Percentiles rank a stretch among this genome's conserved stretches.
These are phyloP conservation scores for Teleiodes luculella DNA, from an alignment of 2,888 invertebrate species.

Conservation along the genomic window DNA sequence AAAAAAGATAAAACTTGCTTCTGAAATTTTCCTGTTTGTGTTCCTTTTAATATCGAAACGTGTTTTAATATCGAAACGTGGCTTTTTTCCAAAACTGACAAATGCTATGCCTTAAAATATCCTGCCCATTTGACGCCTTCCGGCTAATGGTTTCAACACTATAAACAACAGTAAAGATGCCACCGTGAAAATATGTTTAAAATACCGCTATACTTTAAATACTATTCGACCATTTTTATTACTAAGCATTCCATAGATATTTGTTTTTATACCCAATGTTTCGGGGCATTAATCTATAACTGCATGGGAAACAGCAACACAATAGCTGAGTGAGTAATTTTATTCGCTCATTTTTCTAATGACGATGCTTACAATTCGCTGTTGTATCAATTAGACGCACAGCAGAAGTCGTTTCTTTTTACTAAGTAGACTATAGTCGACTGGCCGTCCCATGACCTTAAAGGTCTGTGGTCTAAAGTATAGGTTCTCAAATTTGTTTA, in stretches of 20 bases:
- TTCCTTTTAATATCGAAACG: too few relatives aligned
- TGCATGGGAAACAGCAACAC: constrained; percentile 27
- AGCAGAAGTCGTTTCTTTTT: constrained; percentile 43
- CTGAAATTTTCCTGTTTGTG: too few relatives aligned
- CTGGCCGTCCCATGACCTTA: constrained; percentile 40
- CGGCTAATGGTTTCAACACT: too few relatives aligned
- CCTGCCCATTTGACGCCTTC: too few relatives aligned
- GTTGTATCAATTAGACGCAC: constrained; percentile 52
- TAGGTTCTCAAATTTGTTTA: too few relatives aligned
- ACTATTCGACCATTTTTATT: background rate
- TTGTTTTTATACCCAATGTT: constrained; percentile 6
- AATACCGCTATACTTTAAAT: background rate
- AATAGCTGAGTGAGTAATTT: constrained; percentile 54
- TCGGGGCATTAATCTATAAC: constrained; percentile 17
- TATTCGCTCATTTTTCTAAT: constrained; percentile 51
- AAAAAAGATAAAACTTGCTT: too few relatives aligned
- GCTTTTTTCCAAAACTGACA: too few relatives aligned
- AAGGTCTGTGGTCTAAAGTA: constrained; percentile 26
- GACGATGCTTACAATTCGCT: constrained; percentile 48
- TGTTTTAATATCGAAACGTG: too few relatives aligned
- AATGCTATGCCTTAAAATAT: too few relatives aligned
- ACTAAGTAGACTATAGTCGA: constrained; percentile 31
- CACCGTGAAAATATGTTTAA: background rate
- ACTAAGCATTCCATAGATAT: background rate
- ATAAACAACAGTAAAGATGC: background rate